Base-by-base conservation (phyloP, 2,797 vertebrate species). In the Rhinella marina region DNA sequence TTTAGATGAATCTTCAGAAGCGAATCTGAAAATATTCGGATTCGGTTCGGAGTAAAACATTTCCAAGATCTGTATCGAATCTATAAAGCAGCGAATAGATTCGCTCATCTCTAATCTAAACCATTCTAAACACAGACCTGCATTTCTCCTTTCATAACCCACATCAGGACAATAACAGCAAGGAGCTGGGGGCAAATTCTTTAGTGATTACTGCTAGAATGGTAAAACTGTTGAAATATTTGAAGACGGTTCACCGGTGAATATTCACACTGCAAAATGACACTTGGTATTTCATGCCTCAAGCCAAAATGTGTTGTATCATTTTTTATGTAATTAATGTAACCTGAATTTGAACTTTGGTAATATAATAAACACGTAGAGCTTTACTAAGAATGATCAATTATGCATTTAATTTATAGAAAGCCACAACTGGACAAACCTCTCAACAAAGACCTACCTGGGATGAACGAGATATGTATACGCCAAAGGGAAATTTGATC, bases 281-380 rank as follows among this genome's bases (percentile, higher is more conserved):
- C 87, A 88, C 68, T 64, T 85, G 87, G 88, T 86, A 86, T 89
- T 85, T 82, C 11, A 88, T 77, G 84, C 88, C 88, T 79, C 19
- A 59, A 72, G 88, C 84, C 48, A 86, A 48, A 82, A 81, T 52
- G 52, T 82, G 48, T 21, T 81, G 78, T 76, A 82, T 82, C 29
- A 23, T 62, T 82, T 77, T 85, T 83, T 56, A n/a, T 86, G 88
- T 78, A 86, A 89, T 89, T 82, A 82, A 86, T 86, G 84, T 82
- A 86, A 89, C 88, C 88, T 82, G 84, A 62, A 57, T 56, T 70
- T 89, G 88, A 86, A 86, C 88, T 54, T n/a, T 82, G 48, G 23
- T 21, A 88, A 82, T 80, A 66, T 82, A 78, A 54, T 50, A 82
- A 64, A 50, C 85, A 81, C 25, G 59, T 19, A 14, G n/a, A 32